These are phyloP conservation scores for Ochropleura plecta DNA, from an alignment of 2,888 invertebrate species.

Conservation along the genomic window DNA sequence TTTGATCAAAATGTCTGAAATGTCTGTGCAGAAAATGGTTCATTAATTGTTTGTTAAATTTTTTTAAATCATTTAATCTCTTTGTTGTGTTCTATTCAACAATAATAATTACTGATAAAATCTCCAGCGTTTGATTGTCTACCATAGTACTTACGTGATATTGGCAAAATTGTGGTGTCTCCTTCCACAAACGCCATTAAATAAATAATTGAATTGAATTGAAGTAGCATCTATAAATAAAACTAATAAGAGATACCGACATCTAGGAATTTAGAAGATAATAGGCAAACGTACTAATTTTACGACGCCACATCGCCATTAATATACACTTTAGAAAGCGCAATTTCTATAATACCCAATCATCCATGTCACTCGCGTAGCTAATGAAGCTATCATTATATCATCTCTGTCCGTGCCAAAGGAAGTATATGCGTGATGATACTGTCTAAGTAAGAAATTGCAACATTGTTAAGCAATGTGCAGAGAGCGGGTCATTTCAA, in stretches of 20 bases:
- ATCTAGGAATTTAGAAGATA: neutral
- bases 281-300: neutral
- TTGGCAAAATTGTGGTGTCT: too few relatives aligned
- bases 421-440: conserved; percentile 37
- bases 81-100: too few relatives aligned
- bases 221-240: too few relatives aligned
- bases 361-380: conserved; percentile 34
- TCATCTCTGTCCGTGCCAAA: conserved; percentile 49
- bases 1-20: too few relatives aligned
- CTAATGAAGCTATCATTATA: conserved; percentile 52
- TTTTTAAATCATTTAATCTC: too few relatives aligned
- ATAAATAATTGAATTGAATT: too few relatives aligned
- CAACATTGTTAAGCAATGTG: conserved; percentile 42
- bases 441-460: conserved; percentile 20
- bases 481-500: conserved; percentile 31
- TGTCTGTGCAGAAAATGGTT: too few relatives aligned
- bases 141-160: too few relatives aligned
- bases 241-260: neutral
- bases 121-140: too few relatives aligned
- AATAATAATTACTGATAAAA: too few relatives aligned
- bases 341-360: conserved; percentile 39
- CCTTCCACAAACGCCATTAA: too few relatives aligned
- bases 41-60: too few relatives aligned
- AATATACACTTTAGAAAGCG: conserved; percentile 21
- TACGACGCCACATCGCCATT: neutral